Percentiles rank a stretch among this genome's conserved stretches.
Conservation (phyloP, 2,113 vertebrate genomes). For the Forbesichthys papilliferus region DNA sequence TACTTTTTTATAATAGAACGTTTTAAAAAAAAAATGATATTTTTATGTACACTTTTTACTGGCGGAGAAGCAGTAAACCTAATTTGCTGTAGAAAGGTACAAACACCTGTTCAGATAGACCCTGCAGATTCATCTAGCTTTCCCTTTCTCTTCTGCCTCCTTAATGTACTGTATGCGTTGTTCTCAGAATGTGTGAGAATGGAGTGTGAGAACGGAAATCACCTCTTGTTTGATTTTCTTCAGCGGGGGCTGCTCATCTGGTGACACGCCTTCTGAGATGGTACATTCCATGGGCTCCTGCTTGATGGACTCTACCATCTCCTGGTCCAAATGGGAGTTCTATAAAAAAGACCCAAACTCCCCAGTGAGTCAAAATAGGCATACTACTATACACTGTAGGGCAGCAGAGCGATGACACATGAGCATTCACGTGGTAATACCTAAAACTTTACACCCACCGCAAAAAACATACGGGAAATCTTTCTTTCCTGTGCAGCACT, state of each 20-base stretch:
- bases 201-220: conserved; percentile 39
- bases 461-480: not conserved
- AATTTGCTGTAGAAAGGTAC: too few species aligned
- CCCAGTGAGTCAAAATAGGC: conserved; percentile 17
- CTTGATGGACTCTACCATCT: conserved; percentile 89
- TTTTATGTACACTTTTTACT: too few species aligned
- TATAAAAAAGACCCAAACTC: conserved; percentile 62
- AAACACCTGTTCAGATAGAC: too few species aligned
- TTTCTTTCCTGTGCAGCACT: not conserved
- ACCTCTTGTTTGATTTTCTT: conserved; percentile 99
- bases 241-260: conserved; percentile 84
- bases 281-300: conserved; percentile 92
- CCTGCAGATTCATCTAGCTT: too few species aligned
- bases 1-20: too few species aligned
- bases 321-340: conserved; percentile 85
- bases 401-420: not conserved
- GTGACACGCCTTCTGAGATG: conserved; percentile 78
- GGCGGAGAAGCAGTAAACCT: too few species aligned
- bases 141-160: not conserved
- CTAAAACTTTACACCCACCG: too few species aligned
- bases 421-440: not conserved
- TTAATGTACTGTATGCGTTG: not conserved
- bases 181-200: not conserved
- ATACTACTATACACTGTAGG: not conserved
- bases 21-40: too few species aligned